Evolutionary conservation across 2,888 invertebrate genomes (phyloP).

Genomic region (Napeogenes sylphis): DNA sequence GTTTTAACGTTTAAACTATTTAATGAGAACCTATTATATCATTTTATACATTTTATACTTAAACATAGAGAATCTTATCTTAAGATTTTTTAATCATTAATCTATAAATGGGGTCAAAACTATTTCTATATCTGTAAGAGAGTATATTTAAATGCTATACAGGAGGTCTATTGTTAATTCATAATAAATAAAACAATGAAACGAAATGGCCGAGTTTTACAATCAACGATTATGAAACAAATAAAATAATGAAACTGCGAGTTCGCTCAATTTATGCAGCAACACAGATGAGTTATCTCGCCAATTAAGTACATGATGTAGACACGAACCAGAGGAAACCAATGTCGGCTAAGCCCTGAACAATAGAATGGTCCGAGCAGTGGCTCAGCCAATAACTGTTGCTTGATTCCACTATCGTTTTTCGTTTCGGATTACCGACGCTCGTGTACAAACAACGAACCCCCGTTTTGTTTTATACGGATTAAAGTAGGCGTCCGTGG

Average conservation of each 20-base stretch:
- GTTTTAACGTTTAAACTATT: not conserved
- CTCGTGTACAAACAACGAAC: slow-evolving; percentile 23
- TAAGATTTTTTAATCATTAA: no score
- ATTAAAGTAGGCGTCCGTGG: slow-evolving; percentile 24
- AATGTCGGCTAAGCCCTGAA: slow-evolving; percentile 23
- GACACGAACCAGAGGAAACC: slow-evolving; percentile 16
- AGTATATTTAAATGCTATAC: no score
- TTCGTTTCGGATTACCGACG: slow-evolving; percentile 58
- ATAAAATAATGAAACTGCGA: not conserved
- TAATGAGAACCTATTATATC: no score
- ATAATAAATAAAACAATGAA: no score
- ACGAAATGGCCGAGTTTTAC: no score
- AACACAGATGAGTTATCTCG: slow-evolving; percentile 12
- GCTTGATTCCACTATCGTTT: slow-evolving; percentile 56
- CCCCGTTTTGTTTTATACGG: slow-evolving; percentile 23
- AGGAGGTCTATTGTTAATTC: no score
- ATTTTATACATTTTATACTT: no score
- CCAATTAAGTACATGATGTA: slow-evolving; percentile 9
- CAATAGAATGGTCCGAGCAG: slow-evolving; percentile 21
- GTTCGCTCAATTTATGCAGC: slow-evolving; percentile 15
- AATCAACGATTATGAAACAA: not conserved
- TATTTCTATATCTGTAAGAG: no score
- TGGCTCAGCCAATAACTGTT: slow-evolving; percentile 50
- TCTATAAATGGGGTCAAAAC: no score
- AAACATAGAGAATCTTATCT: no score